Base-by-base conservation (phyloP, 2,888 invertebrate genomes). In the Endomychus coccineus region DNA sequence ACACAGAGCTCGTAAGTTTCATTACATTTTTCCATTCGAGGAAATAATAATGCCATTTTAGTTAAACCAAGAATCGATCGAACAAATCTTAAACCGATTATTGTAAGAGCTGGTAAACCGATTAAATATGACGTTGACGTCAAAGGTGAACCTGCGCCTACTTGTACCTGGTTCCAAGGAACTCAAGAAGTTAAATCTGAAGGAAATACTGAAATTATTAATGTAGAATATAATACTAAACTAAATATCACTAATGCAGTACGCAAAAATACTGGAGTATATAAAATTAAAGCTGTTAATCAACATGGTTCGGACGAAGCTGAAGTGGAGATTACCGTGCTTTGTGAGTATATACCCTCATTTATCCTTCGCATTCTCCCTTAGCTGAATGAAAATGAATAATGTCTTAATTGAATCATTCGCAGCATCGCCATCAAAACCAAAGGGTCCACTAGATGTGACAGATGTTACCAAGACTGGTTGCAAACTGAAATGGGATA, bases 61-160 rank as follows among this genome's bases (percentile, higher is more conserved):
- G 92, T 96, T 63, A 95, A 96, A 68, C 98, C 98, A 23, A 83
- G 90, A 61, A 98, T 98, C 64, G 94, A 96, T 68, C 80, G 95
- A 50, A 90, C 92, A 2, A 92, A 94, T 66, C 71, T 96, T 48
- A 91, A 95, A 64, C 81, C 87, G 28, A 71, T 91, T 27, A 82
- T 83, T 7, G 83, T 96, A 9, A 85, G 92, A 50, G 87, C 90
- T 44, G 95, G 95, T 21, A 92, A 95, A 66, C 76, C 82, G 0
- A 81, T 96, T 46, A 90, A 87, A 68, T 86, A 92, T 62, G 92
- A 94, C 62, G 81, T 97, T 23, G 88, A 94, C 62, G 87, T 94
- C 17, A 80, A 82, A 53, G 98, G 97, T 50, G 97, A 98, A 67
- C 98, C 98, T 1, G 82, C 89, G 42, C 97, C 98, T 42, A 86